Evolutionary conservation across 2,113 vertebrate species (phyloP), one percentile per base, ranked within the genome.

Genomic region (Myrmecobius fasciatus): DNA sequence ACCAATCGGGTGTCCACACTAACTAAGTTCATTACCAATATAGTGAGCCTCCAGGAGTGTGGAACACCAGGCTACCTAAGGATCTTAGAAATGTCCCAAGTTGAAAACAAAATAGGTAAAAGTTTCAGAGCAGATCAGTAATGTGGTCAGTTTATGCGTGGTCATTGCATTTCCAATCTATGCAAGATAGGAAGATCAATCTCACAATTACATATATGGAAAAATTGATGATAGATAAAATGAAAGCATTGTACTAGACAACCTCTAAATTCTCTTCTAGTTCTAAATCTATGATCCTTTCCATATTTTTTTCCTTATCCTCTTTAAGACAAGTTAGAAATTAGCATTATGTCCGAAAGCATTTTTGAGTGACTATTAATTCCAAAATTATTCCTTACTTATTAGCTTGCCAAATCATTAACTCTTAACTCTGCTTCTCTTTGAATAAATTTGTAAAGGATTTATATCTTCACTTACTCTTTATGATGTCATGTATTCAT

Each of bases 281-380:
- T n/a, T 43, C 36, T 83, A 83, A 43, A 83, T 43, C n/a, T 83
- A 17, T 83, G n/a, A 83, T 43, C 10, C 25, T 54, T 92, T 20
- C 94, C 56, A 60, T 46, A 89, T 93, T 94, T 48, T 94, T 52
- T 96, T 94, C 93, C 5, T 89, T 47, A 75, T 96, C 2, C 96
- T 94, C 96, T 94, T 11, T 95, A 93, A 92, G 28, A 93, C 51
- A 48, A 91, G 52, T 96, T 97, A 92, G 51, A 92, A 96, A 52
- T 92, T 8, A 94, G 46, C 47, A 8, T 92, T 3, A 52, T 56
- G 60, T 93, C 92, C 47, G 92, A 75, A 97, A 92, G 46, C 31
- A 91, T 46, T 36, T 31, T 92, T 93, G 43, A 94, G 11, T 91
- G 95, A 91, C 49, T 22, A 89, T 93, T 91, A 93, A 95, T 49